Base-by-base conservation (phyloP, 2,797 vertebrate genomes). In the Selene dorsalis region DNA sequence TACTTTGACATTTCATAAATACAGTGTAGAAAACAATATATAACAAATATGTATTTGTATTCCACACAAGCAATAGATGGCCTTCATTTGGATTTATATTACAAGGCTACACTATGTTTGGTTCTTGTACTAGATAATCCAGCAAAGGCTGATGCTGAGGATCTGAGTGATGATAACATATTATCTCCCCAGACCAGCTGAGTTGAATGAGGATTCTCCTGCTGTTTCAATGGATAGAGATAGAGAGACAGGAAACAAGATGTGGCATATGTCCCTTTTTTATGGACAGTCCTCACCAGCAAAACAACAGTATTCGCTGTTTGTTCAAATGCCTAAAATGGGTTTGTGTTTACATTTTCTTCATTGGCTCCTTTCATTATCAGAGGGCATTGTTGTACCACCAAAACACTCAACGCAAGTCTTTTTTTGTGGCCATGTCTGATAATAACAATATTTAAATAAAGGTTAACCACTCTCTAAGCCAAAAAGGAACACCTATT, bases 121-220 rank as follows among this genome's bases (percentile, higher is more conserved):
- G 55, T 57, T 28, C 69, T 69, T 82, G 69, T 68, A 63, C 2
- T n/a, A 75, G 62, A 87, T 87, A 85, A 88, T 83, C 77, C 81
- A 69, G 59, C 63, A 67, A 56, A 57, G 73, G 67, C 70, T 70
- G 79, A 71, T 74, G 77, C 63, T 57, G 68, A 82, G 75, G 76
- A 85, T 84, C 59, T 69, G 70, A 82, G 71, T 38, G 39, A 48
- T 69, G 77, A 88, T 85, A 83, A 83, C 69, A 30, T 50, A 78
- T 87, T 81, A 88, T 88, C 86, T 84, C 62, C 30, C 50, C 59
- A 53, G 72, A 53, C 41, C 38, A 72, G 84, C 80, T 60, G 75
- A 76, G 75, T 22, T 79, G 45, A 76, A 85, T 57, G 52, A 86
- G 69, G 84, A 83, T 85, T 83, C 68, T 83, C 72, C 69, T 82